phyloP scores from a whole-genome alignment of 2,888 invertebrate species.

The Noctua janthe region DNA sequence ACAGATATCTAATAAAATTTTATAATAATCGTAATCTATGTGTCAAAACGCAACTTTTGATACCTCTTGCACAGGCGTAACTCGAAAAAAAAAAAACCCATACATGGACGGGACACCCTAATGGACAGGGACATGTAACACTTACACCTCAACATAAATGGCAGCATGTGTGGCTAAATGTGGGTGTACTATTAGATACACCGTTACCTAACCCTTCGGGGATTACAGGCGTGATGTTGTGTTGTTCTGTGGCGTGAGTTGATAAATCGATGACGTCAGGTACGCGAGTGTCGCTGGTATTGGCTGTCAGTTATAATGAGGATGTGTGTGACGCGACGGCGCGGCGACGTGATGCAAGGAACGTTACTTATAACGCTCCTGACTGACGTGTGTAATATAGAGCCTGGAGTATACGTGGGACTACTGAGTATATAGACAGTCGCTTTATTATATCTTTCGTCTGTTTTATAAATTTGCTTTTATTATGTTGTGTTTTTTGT shows the following conservation, averaged over 20 bases:
- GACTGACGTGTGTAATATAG: constrained; percentile 38
- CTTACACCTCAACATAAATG: no score
- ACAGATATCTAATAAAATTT: no score
- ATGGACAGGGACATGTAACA: no score
- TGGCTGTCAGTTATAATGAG: constrained; percentile 45
- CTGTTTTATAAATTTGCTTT: background rate
- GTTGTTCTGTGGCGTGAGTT: background rate
- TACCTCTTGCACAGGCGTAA: no score
- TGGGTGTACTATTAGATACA: no score
- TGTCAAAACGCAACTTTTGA: no score
- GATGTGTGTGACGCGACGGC: constrained; percentile 21
- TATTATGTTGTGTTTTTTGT: background rate
- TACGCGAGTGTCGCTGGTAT: constrained; percentile 3
- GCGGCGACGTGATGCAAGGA: constrained; percentile 34
- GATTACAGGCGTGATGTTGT: no score
- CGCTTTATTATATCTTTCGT: background rate
- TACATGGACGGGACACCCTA: no score
- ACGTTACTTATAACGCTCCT: constrained; percentile 23
- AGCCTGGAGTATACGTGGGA: background rate
- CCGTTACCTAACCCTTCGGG: no score
- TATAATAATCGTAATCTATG: no score
- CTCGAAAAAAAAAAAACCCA: no score
- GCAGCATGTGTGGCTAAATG: no score
- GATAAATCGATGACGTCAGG: background rate
- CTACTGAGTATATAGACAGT: background rate